These are phyloP conservation scores for Campylomormyrus numenius DNA, from an alignment of 2,113 vertebrate genomes.

Conservation along the genomic window DNA sequence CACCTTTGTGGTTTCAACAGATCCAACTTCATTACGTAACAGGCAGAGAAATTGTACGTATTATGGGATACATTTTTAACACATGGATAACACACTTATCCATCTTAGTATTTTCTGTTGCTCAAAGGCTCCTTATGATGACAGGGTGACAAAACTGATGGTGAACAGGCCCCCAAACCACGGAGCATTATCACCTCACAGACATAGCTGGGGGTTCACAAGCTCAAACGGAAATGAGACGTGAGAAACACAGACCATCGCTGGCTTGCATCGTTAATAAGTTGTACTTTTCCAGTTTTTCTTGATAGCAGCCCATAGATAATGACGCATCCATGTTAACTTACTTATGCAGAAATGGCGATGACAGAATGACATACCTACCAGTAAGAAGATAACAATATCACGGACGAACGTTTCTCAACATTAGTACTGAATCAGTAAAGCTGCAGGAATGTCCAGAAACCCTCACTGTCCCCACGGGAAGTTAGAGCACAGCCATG, in stretches of 20 bases:
- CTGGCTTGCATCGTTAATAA: not conserved
- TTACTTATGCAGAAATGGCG: not conserved
- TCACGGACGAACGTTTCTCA: not conserved
- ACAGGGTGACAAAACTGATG: not conserved
- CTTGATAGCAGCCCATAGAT: not conserved
- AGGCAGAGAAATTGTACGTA: not conserved
- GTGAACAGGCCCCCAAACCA: not conserved
- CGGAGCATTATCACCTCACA: not conserved
- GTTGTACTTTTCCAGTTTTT: not conserved
- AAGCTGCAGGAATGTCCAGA: not conserved
- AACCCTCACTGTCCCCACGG: not conserved
- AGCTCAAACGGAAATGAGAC: not conserved
- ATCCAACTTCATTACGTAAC: not conserved
- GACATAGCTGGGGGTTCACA: not conserved
- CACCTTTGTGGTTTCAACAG: not conserved
- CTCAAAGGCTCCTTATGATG: not conserved
- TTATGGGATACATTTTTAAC: not conserved
- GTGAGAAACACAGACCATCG: not conserved
- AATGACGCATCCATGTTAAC: not conserved
- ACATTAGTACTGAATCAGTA: not conserved
- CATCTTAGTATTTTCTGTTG: not conserved
- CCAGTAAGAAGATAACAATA: not conserved
- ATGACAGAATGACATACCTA: not conserved
- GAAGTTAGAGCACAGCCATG: not conserved
- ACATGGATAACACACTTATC: too few species aligned